Conservation (phyloP, 2,888 invertebrate species). For the Diabrotica balteata region DNA sequence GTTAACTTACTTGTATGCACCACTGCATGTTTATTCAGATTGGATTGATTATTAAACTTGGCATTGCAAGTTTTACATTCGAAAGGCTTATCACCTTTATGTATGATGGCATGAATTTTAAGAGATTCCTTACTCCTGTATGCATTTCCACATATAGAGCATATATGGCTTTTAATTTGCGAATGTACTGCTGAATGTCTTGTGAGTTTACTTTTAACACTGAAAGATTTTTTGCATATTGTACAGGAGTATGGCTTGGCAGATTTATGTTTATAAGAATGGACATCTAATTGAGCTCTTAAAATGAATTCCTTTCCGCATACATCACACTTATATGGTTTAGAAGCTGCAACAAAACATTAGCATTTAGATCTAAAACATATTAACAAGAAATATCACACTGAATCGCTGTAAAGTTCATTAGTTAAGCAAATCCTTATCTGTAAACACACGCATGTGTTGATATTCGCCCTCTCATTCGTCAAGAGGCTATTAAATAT, state of each 20-base stretch:
- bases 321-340: constrained; percentile 62
- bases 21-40: constrained; percentile 72
- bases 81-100: constrained; percentile 70
- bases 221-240: constrained; percentile 72
- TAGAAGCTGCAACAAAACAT: constrained; percentile 48
- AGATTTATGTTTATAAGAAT: constrained; percentile 71
- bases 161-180: constrained; percentile 63
- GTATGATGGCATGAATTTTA: constrained; percentile 68
- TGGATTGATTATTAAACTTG: constrained; percentile 70
- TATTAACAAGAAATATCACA: too few species aligned
- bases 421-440: too few species aligned
- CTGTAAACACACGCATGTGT: too few species aligned
- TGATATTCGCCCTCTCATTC: too few species aligned
- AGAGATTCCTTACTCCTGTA: constrained; percentile 68
- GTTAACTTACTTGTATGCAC: constrained; percentile 64
- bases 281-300: constrained; percentile 76
- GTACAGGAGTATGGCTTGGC: constrained; percentile 69
- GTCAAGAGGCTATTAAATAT: too few species aligned
- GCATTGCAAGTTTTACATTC: constrained; percentile 67
- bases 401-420: too few species aligned
- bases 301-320: constrained; percentile 72
- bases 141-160: constrained; percentile 68
- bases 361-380: not conserved
- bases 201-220: constrained; percentile 73
- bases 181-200: constrained; percentile 74